phyloP scores from a whole-genome alignment of 1,140 invertebrate species.

The Eriocheir sinensis region DNA sequence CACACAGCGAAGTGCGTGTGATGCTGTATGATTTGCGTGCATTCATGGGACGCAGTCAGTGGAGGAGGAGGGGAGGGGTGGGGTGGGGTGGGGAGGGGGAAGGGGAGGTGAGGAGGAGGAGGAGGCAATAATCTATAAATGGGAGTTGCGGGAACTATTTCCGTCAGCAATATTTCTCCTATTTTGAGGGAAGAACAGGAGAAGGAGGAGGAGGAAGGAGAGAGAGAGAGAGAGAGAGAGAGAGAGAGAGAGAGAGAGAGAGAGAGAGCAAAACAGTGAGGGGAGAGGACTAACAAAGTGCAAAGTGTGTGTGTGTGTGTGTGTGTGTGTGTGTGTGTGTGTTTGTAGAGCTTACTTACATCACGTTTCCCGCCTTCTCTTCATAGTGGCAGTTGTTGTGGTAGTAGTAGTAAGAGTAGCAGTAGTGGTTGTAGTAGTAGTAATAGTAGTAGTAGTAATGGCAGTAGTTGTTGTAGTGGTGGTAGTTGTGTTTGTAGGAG shows the following conservation, averaged over 20 bases:
- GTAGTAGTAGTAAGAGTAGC: background rate
- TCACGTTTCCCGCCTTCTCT: slow-evolving; percentile 11
- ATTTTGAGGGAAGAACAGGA: background rate
- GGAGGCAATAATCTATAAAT: background rate
- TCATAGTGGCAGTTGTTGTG: background rate
- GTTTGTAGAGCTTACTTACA: background rate
- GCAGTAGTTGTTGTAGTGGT: background rate
- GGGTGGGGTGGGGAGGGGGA: background rate
- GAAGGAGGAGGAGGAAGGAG: background rate
- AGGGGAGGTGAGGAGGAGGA: background rate
- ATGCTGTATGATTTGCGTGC: slow-evolving; percentile 3
- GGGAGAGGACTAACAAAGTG: background rate
- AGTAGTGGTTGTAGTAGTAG: background rate
- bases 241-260: background rate
- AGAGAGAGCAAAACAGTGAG: background rate
- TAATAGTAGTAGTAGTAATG: background rate
- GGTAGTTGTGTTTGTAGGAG: background rate
- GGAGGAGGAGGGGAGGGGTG: too few species aligned
- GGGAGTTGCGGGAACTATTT: background rate
- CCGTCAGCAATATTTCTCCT: background rate
- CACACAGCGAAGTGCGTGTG: background rate
- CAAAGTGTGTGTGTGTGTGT: slow-evolving; percentile 20
- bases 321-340: slow-evolving; percentile 13
- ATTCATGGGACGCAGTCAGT: background rate
- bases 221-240: background rate